These are phyloP conservation scores for Drosophila siamana DNA, from an alignment of 2,888 invertebrate species.

Conservation along the genomic window DNA sequence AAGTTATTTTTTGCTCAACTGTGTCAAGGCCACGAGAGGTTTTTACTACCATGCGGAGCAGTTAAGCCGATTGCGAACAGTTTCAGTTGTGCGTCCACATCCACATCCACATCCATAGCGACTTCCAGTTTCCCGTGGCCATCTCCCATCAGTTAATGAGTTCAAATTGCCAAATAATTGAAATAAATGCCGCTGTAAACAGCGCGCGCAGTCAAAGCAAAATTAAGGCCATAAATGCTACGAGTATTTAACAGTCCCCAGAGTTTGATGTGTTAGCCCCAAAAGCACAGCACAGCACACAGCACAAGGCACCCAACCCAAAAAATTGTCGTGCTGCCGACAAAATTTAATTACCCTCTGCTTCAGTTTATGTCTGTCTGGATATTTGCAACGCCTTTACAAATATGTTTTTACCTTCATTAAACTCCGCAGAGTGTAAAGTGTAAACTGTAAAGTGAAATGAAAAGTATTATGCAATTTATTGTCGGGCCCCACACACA, in stretches of 20 bases:
- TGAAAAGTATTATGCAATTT: slow-evolving; percentile 66
- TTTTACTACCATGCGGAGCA: slow-evolving; percentile 37
- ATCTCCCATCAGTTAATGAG: slow-evolving; percentile 45
- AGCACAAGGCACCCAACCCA: slow-evolving; percentile 12
- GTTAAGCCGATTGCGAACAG: slow-evolving; percentile 45
- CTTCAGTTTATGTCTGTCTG: slow-evolving; percentile 35
- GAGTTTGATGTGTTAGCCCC: slow-evolving; percentile 39
- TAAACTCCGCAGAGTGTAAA: slow-evolving; percentile 12
- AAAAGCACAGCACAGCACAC: slow-evolving; percentile 1
- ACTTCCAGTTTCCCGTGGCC: slow-evolving; percentile 32
- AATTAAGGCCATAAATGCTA: slow-evolving; percentile 44
- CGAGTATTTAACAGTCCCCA: slow-evolving; percentile 15
- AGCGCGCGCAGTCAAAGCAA: slow-evolving; percentile 29
- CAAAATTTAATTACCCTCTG: slow-evolving; percentile 43
- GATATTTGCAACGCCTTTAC: slow-evolving; percentile 44
- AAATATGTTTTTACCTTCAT: slow-evolving; percentile 49
- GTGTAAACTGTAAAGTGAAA: slow-evolving; percentile 33
- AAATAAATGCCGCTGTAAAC: slow-evolving; percentile 54
- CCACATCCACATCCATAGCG: slow-evolving; percentile 26
- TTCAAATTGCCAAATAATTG: slow-evolving; percentile 73
- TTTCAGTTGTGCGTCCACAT: not conserved
- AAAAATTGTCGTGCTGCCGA: slow-evolving; percentile 37
- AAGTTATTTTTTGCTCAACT: slow-evolving; percentile 25
- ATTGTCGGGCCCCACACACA: slow-evolving; percentile 14
- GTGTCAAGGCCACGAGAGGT: slow-evolving; percentile 62